Evolutionary conservation across 1,140 invertebrate genomes (phyloP), one percentile per base, ranked within the genome.

Genomic region (Drosophila sp.): DNA sequence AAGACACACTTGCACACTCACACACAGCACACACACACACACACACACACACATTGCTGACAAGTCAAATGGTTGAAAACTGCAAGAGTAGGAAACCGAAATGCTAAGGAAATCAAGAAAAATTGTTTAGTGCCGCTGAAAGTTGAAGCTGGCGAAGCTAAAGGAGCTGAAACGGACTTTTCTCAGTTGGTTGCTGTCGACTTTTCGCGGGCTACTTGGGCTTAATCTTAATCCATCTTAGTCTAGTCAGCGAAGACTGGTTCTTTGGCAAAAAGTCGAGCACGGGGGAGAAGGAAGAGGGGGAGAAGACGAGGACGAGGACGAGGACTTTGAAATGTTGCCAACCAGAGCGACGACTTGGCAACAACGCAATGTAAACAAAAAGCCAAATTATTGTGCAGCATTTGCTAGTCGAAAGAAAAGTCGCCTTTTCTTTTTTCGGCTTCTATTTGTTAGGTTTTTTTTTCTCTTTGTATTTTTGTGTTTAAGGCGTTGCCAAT

Each of bases 221-320:
- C 77, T 89, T 89, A 89, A 84, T 89, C 84, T 89, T 89, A 89
- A 89, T 89, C 84, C 84, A 89, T 89, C 84, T 89, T 89, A 89
- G 84, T 89, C 84, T 89, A 89, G 84, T 89, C 84, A 76, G 50
- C 48, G 38, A 45, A 40, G 27, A 67, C 54, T 40, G 40, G 41
- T 18, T 32, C 40, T 21, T 56, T 46, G 51, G 18, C 38, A 48
- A 13, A 8, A 34, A 40, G 45, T 48, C 25, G 46, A 9, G 8
- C 0, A 29, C 6, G 6, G 41, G 6, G 7, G 14, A 18, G 4
- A 5, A 5, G 13, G 14, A 43, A 2, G 7, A 2, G 5, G 6
- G 4, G 1, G 40, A 43, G 40, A 5, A 16, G n/a, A 41, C 2
- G 21, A 21, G 13, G 40, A 34, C 7, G 32, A 53, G 5, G 7